Evolutionary conservation across 2,113 vertebrate genomes (phyloP), one percentile per base, ranked within the genome.

Genomic region (Gasterosteus aculeatus): DNA sequence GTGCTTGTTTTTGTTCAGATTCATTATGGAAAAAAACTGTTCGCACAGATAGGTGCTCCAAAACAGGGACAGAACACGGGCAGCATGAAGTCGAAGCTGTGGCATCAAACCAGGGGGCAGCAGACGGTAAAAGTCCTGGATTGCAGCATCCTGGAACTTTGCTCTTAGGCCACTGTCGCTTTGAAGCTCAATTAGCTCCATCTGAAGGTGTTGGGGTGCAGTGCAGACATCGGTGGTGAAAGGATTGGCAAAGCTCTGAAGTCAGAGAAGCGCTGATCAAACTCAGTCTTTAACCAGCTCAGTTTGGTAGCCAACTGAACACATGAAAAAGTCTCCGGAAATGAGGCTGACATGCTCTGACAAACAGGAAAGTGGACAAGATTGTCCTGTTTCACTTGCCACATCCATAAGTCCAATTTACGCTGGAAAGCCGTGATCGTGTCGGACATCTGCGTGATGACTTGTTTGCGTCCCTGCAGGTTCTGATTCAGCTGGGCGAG

Each of bases 191-290:
- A 76, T 76, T 72, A 75, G 16, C 29, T 66, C 71, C 72, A 81
- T 26, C 72, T 81, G 61, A 73, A 77, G 61, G 29, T 56, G 47
- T 2, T 67, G 64, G 12, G 72, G n/a, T 1, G 1, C 82, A 69
- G 7, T 79, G 72, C 3, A 2, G 38, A 82, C 38, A 1, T 72
- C 14, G 9, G 38, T 19, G 63, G 72, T 80, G 72, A 82, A 82
- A 80, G 59, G 61, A 65, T 35, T 57, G 53, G 38, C 53, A 68
- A 80, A 85, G 53, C 10, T 68, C 1, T 72, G 2, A 72, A 58
- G 62, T 63, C 62, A 72, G 62, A 72, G 41, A 82, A 75, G 78
- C 33, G 41, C 57, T 4, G 14, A 47, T 80, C 72, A 69, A 84
- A 80, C 33, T 77, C 56, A 56, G 2, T 73, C 10, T 14, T 14